phyloP scores from a whole-genome alignment of 2,113 vertebrate genomes.

The Ginglymostoma cirratum region DNA sequence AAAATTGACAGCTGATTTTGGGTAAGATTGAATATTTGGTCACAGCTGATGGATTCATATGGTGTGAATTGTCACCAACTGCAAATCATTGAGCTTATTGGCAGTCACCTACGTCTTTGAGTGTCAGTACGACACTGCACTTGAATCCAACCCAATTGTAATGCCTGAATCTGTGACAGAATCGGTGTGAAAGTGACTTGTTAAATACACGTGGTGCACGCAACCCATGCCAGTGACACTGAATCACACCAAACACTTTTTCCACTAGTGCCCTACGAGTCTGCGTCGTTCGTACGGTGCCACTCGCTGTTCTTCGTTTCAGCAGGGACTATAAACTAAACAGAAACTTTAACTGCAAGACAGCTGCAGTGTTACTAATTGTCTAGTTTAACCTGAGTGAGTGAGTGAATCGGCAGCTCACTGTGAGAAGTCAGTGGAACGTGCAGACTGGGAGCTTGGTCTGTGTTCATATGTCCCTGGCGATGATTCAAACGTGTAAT shows the following conservation, averaged over 20 bases:
- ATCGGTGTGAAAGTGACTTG: neutral
- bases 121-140: neutral
- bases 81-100: neutral
- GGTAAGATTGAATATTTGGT: neutral
- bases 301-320: neutral
- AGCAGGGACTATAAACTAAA: neutral
- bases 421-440: neutral
- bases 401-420: neutral
- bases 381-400: neutral
- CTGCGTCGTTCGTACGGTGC: neutral
- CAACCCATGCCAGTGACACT: neutral
- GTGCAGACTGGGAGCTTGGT: neutral
- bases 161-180: neutral
- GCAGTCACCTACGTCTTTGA: neutral
- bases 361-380: neutral
- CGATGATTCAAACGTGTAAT: neutral
- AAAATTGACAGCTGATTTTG: too few relatives aligned
- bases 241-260: neutral
- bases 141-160: neutral
- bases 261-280: neutral
- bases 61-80: neutral
- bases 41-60: neutral
- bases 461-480: neutral
- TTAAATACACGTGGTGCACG: neutral
- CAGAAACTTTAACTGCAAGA: neutral